Percentiles rank a stretch among this genome's conserved stretches.
These are phyloP conservation scores for Coenonympha arcania DNA, from an alignment of 2,888 invertebrate species.

Conservation along the genomic window DNA sequence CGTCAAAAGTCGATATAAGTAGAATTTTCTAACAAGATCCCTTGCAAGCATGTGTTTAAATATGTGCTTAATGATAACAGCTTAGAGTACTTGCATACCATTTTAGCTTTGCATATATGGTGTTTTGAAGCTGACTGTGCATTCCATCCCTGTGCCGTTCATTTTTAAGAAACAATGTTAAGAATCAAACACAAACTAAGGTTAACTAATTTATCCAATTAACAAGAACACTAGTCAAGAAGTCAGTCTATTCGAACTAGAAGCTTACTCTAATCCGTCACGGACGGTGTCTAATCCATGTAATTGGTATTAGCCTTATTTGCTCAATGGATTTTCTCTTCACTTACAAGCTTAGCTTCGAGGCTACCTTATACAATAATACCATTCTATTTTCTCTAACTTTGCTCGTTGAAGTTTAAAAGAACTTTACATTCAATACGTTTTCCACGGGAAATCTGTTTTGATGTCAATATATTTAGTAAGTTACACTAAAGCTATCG, in stretches of 20 bases:
- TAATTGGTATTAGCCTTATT: constrained; percentile 67
- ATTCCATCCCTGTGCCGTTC: no score
- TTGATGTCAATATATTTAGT: no score
- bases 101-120: no score
- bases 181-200: not conserved
- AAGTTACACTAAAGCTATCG: no score
- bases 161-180: not conserved
- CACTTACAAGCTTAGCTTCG: constrained; percentile 44
- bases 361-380: constrained; percentile 25
- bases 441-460: not conserved
- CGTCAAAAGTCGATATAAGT: no score
- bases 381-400: not conserved
- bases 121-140: no score
- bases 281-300: constrained; percentile 56
- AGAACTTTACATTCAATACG: not conserved
- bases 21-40: no score
- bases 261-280: constrained; percentile 26
- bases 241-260: constrained; percentile 20
- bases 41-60: no score
- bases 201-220: constrained; percentile 16
- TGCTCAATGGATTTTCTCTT: constrained; percentile 57
- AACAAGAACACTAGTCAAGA: constrained; percentile 8
- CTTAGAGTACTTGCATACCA: no score
- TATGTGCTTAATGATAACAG: no score
- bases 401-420: not conserved